Percentiles rank a stretch among this genome's conserved stretches.
phyloP scores from a whole-genome alignment of 2,797 vertebrate species.

The Leptatherina wallacei region DNA sequence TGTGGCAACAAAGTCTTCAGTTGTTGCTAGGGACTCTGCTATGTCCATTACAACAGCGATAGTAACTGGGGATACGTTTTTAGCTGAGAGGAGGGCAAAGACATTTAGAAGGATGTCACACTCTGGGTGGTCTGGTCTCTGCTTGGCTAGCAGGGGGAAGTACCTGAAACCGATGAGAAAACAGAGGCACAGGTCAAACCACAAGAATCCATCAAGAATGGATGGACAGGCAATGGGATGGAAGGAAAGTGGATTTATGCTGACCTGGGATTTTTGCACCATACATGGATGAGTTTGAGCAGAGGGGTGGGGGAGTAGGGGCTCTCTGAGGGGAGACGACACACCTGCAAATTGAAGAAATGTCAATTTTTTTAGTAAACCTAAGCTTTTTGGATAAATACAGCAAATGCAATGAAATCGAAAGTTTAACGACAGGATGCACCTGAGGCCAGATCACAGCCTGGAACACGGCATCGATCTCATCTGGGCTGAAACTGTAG shows the following conservation, averaged over 20 bases:
- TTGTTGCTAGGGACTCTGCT: slow-evolving; percentile 87
- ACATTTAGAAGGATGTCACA: slow-evolving; percentile 89
- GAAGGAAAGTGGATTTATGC: not conserved
- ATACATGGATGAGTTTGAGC: slow-evolving; percentile 91
- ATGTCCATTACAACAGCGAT: slow-evolving; percentile 90
- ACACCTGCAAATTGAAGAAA: slow-evolving; percentile 80
- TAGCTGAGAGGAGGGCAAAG: slow-evolving; percentile 90
- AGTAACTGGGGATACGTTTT: slow-evolving; percentile 86
- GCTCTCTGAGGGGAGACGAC: slow-evolving; percentile 91
- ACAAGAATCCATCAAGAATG: not conserved
- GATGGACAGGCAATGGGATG: not conserved
- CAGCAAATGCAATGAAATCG: not conserved
- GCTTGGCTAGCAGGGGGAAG: slow-evolving; percentile 92
- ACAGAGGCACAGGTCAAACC: not conserved
- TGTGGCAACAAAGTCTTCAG: slow-evolving; percentile 86
- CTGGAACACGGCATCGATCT: slow-evolving; percentile 91
- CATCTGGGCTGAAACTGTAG: slow-evolving; percentile 88
- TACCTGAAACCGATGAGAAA: slow-evolving; percentile 78
- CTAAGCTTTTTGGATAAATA: fast-evolving
- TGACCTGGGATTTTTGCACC: slow-evolving; percentile 93
- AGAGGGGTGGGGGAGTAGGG: slow-evolving; percentile 92
- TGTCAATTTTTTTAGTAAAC: not conserved
- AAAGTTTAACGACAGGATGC: not conserved
- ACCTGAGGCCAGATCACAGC: slow-evolving; percentile 96
- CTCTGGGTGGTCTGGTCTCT: slow-evolving; percentile 85